A percentile compares a stretch with the other conserved stretches of the same genome.
These are phyloP conservation scores for Trichonephila clavata DNA, from an alignment of 1,140 invertebrate genomes.

Conservation along the genomic window DNA sequence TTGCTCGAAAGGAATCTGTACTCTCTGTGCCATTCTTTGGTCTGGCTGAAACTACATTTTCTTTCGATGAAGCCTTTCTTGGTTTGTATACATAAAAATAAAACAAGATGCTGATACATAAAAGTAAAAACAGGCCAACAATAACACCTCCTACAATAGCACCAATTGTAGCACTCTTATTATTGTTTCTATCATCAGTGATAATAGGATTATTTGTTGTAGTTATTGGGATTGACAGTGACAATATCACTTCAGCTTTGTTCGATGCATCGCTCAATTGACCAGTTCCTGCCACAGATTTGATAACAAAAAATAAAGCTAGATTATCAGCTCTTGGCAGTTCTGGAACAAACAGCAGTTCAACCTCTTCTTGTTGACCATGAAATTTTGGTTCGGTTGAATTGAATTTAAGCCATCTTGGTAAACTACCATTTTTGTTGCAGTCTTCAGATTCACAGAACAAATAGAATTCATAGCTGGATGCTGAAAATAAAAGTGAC, in stretches of 20 bases:
- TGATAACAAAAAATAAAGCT: not conserved
- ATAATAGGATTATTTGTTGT: not conserved
- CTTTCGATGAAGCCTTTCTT: not conserved
- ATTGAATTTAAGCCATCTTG: slow-evolving; percentile 22
- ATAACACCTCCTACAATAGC: not conserved
- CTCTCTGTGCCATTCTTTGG: not conserved
- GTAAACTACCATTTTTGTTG: not conserved
- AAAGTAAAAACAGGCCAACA: not conserved
- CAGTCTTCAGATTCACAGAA: slow-evolving; percentile 34
- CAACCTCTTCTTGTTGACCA: not conserved
- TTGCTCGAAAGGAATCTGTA: not conserved
- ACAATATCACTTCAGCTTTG: not conserved
- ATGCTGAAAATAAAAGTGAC: slow-evolving; percentile 64
- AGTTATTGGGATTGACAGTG: not conserved
- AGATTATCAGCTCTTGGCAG: not conserved
- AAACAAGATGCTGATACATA: not conserved
- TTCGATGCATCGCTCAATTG: slow-evolving; percentile 36
- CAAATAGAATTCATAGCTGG: slow-evolving; percentile 39
- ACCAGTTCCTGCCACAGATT: not conserved
- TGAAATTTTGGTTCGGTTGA: not conserved
- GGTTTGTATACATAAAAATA: not conserved
- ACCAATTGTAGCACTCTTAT: not conserved
- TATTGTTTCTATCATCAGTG: not conserved
- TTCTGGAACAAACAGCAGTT: not conserved
- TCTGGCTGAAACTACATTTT: not conserved